Base-by-base conservation (phyloP, 2,797 vertebrate genomes). In the Etheostoma perlongum region DNA sequence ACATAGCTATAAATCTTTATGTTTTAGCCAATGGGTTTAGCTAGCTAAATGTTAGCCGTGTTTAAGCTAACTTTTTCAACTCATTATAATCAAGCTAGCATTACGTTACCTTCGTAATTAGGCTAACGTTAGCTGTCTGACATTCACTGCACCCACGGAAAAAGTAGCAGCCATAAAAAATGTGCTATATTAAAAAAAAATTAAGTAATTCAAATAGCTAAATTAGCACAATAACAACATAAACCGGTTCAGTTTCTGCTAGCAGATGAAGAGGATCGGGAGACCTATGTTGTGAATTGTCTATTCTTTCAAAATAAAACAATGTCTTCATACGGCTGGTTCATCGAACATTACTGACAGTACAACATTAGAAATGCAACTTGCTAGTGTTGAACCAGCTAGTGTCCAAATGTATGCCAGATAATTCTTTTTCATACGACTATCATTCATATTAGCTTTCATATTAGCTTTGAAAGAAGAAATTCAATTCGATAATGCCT, bases 31-130 rank as follows among this genome's bases (percentile, higher is more conserved):
- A 51, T 74, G 61, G 42, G 60, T 64, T 74, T 77, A 88, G 91
- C 90, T 77, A 88, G 91, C 90, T 81, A 46, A 44, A 23, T 51
- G 48, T 72, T 89, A 85, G 81, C 84, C 23, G 8, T 59, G 2
- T 68, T 65, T 23, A 14, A 48, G 70, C 63, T 79, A 58, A 54
- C 54, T 59, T 69, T 79, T 33, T 46, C 44, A 53, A 4, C 5
- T 14, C 12, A 25, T 30, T 46, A 55, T 12, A 30, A 46, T 2
- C 54, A 46, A 13, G 36, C 2, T 6, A 12, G 53, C 4, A 30
- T 81, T 91, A 93, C 4, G 27, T 82, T 91, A 93, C 90, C 90
- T 84, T 77, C 5, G 74, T 69, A 19, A 13, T 61, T 27, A 57
- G 7, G 15, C n/a, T 5, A 13, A 44, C 4, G 5, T 15, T 47